Evolutionary conservation across 1,140 invertebrate species (phyloP).

Genomic region (Muscidifurax raptorellus): DNA sequence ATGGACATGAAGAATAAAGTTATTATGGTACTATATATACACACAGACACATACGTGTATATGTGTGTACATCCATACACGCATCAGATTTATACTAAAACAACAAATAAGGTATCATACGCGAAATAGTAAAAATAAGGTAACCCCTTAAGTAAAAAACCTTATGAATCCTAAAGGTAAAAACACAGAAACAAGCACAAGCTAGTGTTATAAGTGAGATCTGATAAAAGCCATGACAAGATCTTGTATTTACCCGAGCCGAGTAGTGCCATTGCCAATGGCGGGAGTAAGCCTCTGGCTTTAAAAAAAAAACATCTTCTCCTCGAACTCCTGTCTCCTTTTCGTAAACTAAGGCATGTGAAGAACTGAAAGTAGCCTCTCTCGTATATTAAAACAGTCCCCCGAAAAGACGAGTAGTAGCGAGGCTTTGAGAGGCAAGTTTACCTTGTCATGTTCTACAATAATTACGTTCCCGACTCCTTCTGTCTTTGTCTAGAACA

Average conservation of each 20-base stretch:
- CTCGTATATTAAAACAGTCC: neutral
- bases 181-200: neutral
- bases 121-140: neutral
- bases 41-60: neutral
- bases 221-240: neutral
- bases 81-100: neutral
- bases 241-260: neutral
- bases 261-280: neutral
- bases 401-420: neutral
- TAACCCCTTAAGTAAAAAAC: neutral
- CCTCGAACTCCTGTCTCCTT: neutral
- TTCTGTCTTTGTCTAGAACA: neutral
- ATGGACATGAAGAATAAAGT: neutral
- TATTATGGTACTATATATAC: neutral
- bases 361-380: slow-evolving; percentile 1
- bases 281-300: neutral
- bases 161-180: neutral
- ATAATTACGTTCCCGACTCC: neutral
- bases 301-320: neutral
- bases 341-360: slow-evolving; percentile 1
- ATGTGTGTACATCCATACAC: neutral
- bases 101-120: neutral
- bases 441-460: slow-evolving; percentile 1
- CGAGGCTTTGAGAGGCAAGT: neutral
- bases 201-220: too few relatives aligned